phyloP scores from a whole-genome alignment of 2,113 vertebrate species.

The Isurus oxyrinchus region DNA sequence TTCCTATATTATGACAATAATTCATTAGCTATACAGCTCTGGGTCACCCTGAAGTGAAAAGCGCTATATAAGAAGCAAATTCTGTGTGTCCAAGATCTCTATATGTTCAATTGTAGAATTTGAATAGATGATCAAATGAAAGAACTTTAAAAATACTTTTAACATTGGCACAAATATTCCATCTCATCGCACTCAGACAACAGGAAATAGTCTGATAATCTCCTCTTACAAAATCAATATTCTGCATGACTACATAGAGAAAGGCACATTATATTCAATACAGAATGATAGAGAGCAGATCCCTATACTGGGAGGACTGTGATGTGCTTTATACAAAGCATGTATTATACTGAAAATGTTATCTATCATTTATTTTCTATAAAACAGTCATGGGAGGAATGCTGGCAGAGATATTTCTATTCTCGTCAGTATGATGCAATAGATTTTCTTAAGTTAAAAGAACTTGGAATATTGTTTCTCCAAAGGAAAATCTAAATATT shows the following conservation, averaged over 20 bases:
- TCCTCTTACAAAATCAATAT: neutral
- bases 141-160: neutral
- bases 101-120: neutral
- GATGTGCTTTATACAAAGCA: neutral
- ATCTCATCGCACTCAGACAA: neutral
- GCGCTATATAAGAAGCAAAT: neutral
- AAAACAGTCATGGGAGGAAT: neutral
- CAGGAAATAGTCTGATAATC: neutral
- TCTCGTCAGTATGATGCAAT: neutral
- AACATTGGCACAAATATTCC: neutral
- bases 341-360: neutral
- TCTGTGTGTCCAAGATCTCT: neutral
- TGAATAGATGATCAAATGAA: neutral
- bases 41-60: neutral
- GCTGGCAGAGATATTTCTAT: neutral
- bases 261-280: neutral
- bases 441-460: neutral
- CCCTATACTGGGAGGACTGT: neutral
- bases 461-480: neutral
- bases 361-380: neutral
- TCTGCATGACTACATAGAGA: neutral
- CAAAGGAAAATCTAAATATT: neutral
- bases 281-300: neutral
- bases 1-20: neutral
- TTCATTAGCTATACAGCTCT: neutral